Evolutionary conservation across 2,797 vertebrate species (phyloP).

Genomic region (Aulostomus chinensis): DNA sequence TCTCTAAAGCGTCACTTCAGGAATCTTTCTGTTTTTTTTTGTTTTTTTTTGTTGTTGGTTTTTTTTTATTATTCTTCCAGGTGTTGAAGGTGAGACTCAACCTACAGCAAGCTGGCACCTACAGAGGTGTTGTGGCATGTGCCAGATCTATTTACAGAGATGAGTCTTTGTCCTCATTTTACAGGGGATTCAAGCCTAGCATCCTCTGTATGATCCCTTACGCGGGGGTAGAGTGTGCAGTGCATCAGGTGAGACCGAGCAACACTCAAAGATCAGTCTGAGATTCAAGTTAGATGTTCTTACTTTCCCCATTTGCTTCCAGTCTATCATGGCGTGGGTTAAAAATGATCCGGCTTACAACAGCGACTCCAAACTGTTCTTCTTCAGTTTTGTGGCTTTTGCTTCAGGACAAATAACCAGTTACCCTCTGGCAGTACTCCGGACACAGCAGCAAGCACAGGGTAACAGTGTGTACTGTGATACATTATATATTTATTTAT

Average conservation of each 20-base stretch:
- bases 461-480: constrained; percentile 52
- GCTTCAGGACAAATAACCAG: constrained; percentile 78
- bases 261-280: background rate
- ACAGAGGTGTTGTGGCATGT: constrained; percentile 66
- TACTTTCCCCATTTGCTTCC: constrained; percentile 1
- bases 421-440: constrained; percentile 80
- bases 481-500: background rate
- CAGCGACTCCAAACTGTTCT: constrained; percentile 75
- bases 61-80: too few relatives aligned
- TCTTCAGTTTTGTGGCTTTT: constrained; percentile 82
- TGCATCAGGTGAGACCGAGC: constrained; percentile 74
- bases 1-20: too few relatives aligned
- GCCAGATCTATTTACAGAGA: constrained; percentile 71
- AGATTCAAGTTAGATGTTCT: background rate
- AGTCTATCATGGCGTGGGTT: constrained; percentile 81
- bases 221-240: constrained; percentile 81
- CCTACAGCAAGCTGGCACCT: constrained; percentile 69
- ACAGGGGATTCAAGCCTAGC: constrained; percentile 81
- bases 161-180: constrained; percentile 74
- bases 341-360: constrained; percentile 68
- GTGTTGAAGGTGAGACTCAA: constrained; percentile 82
- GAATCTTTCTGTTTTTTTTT: too few relatives aligned
- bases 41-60: too few relatives aligned
- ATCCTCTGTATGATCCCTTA: constrained; percentile 83
- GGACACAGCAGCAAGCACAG: constrained; percentile 80